These are phyloP conservation scores for Phymatocera aterrima DNA, from an alignment of 2,888 invertebrate genomes.

Conservation along the genomic window DNA sequence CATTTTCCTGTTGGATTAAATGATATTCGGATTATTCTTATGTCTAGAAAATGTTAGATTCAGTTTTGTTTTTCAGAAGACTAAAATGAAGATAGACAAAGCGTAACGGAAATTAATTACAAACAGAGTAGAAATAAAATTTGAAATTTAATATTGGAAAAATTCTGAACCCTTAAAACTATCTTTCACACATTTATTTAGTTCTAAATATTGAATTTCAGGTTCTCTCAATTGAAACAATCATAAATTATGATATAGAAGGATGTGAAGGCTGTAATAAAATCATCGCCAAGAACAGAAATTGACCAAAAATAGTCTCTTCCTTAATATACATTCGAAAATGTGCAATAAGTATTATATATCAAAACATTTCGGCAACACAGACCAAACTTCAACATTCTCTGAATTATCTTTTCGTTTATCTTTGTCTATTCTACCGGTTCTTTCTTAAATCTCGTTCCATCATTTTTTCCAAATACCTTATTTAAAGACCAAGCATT, in stretches of 20 bases:
- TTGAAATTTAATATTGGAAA: not conserved
- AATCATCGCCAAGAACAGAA: no score
- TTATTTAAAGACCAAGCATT: conserved; percentile 76
- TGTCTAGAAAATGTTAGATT: not conserved
- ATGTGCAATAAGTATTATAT: no score
- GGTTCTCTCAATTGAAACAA: not conserved
- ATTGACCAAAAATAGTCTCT: not conserved
- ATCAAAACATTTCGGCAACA: no score
- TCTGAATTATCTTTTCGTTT: not conserved
- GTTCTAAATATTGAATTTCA: not conserved
- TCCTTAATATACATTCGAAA: not conserved
- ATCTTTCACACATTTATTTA: not conserved
- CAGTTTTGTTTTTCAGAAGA: not conserved
- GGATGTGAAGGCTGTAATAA: not conserved
- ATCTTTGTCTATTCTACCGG: not conserved
- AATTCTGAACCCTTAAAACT: not conserved
- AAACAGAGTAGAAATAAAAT: not conserved
- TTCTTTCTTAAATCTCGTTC: not conserved
- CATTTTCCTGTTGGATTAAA: conserved; percentile 68
- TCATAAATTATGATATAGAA: not conserved
- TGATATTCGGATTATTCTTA: no score
- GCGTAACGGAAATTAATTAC: not conserved
- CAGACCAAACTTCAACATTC: no score
- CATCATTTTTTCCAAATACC: conserved; percentile 58
- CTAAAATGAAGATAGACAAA: not conserved